Evolutionary conservation across 2,797 vertebrate genomes (phyloP).

Genomic region (Toxotes lorentzi): DNA sequence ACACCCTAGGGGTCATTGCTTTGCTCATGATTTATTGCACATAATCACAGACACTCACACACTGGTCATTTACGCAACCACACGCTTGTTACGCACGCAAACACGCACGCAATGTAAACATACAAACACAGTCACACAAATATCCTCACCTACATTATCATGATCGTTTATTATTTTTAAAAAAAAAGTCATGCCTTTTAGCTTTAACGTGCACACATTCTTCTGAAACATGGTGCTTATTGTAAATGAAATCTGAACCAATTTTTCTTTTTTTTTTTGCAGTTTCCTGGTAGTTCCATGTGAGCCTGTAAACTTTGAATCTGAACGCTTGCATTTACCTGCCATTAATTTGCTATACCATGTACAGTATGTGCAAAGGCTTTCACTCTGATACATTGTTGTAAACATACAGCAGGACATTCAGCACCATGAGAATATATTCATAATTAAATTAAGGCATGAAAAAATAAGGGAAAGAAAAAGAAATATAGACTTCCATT

Average conservation of each 20-base stretch:
- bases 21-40: constrained; percentile 73
- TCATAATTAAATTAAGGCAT: constrained; percentile 80
- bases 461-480: constrained; percentile 59
- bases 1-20: constrained; percentile 78
- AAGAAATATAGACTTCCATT: constrained; percentile 44
- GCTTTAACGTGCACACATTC: constrained; percentile 39
- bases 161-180: constrained; percentile 19
- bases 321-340: constrained; percentile 64
- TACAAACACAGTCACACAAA: constrained; percentile 41
- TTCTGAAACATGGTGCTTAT: constrained; percentile 56
- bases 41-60: constrained; percentile 53
- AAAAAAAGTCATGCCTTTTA: constrained; percentile 66
- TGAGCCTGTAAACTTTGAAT: constrained; percentile 79
- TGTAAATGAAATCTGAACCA: constrained; percentile 41
- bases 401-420: constrained; percentile 81
- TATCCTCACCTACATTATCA: constrained; percentile 15
- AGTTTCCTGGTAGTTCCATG: constrained; percentile 57
- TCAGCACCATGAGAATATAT: constrained; percentile 79
- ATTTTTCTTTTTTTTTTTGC: constrained; percentile 35
- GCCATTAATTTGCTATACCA: constrained; percentile 39
- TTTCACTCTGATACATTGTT: constrained; percentile 64
- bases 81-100: constrained; percentile 17
- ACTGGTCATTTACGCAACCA: constrained; percentile 20
- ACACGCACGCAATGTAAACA: constrained; percentile 37
- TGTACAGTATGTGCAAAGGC: constrained; percentile 56